A percentile compares a stretch with the other conserved stretches of the same genome.
phyloP scores from a whole-genome alignment of 2,888 invertebrate species.

The Polietes domitor region DNA sequence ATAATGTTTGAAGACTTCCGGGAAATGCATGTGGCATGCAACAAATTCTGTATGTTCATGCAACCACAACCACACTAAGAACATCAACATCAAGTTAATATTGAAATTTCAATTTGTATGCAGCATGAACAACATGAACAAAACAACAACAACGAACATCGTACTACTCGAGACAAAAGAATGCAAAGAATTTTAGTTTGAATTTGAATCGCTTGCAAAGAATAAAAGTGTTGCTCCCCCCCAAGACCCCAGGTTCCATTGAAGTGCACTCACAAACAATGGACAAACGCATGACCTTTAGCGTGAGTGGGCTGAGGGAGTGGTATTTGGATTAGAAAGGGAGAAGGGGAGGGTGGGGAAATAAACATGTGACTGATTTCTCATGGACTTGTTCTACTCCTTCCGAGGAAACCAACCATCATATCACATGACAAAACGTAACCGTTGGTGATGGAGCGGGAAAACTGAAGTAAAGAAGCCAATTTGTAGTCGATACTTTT shows the following conservation, averaged over 20 bases:
- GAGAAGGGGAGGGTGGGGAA: background rate
- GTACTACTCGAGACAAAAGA: too few species aligned
- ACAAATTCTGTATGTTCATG: conserved; percentile 17
- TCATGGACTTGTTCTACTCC: background rate
- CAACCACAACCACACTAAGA: background rate
- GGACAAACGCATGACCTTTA: background rate
- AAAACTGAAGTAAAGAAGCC: background rate
- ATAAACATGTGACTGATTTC: background rate
- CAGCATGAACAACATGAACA: background rate
- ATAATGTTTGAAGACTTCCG: conserved; percentile 53
- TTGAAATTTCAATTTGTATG: conserved; percentile 15
- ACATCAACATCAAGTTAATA: background rate
- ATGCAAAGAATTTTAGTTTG: too few species aligned
- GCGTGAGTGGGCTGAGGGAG: background rate
- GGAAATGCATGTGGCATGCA: conserved; percentile 65
- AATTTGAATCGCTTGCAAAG: too few species aligned
- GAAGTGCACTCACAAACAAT: background rate
- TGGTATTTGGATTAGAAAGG: background rate
- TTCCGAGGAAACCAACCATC: too few species aligned
- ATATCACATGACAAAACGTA: too few species aligned
- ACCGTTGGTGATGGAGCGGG: background rate
- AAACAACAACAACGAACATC: too few species aligned
- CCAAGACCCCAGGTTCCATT: too few species aligned
- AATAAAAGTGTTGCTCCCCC: too few species aligned
- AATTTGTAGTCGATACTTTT: background rate